Evolutionary conservation across 2,113 vertebrate species (phyloP).

Genomic region (Oncorhynchus gorbuscha): DNA sequence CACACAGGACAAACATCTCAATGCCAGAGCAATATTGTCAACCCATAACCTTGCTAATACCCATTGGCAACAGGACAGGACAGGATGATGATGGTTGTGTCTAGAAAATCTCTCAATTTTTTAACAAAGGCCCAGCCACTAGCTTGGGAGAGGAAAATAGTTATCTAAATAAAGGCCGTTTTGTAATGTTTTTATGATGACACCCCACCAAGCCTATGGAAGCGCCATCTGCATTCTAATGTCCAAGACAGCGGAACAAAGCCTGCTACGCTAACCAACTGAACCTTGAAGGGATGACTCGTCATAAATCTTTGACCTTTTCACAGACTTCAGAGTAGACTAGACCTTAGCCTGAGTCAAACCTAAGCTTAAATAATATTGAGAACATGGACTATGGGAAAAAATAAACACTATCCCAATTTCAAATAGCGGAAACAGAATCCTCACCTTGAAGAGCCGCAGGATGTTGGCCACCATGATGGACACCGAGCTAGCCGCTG

Average conservation of each 20-base stretch:
- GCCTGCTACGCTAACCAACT: neutral
- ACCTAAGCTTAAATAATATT: neutral
- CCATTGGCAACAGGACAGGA: neutral
- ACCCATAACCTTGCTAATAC: neutral
- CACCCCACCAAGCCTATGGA: neutral
- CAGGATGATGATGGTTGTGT: neutral
- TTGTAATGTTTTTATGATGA: neutral
- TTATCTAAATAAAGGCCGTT: neutral
- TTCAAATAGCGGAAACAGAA: neutral
- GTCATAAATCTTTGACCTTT: neutral
- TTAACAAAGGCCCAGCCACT: neutral
- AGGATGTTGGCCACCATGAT: slow-evolving; percentile 99
- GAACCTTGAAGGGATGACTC: neutral
- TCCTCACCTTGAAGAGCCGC: slow-evolving; percentile 92
- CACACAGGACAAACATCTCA: neutral
- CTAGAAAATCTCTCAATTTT: neutral
- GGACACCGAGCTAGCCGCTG: slow-evolving; percentile 94
- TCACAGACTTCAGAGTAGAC: neutral
- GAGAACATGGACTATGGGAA: neutral
- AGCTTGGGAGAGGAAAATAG: neutral
- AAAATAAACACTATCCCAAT: neutral
- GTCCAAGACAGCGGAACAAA: neutral
- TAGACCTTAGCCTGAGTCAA: neutral
- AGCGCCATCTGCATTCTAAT: neutral
- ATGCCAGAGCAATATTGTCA: neutral